These are phyloP conservation scores for Prionchulus punctatus DNA, from an alignment of 2,888 invertebrate species.

Conservation along the genomic window DNA sequence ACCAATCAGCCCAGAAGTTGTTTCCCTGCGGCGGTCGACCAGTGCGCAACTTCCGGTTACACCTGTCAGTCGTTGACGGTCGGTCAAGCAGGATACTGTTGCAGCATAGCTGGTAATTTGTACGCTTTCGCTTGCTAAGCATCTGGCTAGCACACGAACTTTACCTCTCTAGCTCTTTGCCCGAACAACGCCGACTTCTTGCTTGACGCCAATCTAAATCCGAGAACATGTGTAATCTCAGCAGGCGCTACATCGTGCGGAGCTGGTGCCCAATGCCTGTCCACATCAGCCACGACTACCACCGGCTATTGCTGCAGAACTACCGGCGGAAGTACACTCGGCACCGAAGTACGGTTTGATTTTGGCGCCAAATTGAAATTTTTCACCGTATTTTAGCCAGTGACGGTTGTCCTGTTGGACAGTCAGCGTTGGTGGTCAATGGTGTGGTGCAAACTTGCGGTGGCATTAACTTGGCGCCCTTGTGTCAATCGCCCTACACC, in stretches of 20 bases:
- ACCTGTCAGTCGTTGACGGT: conserved; percentile 7
- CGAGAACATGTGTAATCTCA: not conserved
- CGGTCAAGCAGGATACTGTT: conserved; percentile 7
- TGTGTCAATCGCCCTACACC: no score
- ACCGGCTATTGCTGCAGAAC: not conserved
- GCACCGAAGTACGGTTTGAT: not conserved
- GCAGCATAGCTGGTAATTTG: conserved; percentile 16
- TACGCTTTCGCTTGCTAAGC: no score
- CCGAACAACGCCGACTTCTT: not conserved
- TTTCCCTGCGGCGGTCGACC: not conserved
- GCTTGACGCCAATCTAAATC: not conserved
- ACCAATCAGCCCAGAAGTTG: not conserved
- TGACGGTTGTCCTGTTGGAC: no score
- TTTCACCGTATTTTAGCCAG: no score
- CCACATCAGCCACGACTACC: not conserved
- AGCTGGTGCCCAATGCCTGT: not conserved
- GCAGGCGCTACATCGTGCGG: not conserved
- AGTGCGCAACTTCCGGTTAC: conserved; percentile 5
- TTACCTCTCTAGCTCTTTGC: not conserved
- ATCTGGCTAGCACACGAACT: no score
- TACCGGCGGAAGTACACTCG: no score
- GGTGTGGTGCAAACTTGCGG: not conserved
- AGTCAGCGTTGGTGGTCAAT: not conserved
- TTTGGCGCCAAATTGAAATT: no score
- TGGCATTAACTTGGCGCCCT: not conserved